Evolutionary conservation across 2,888 invertebrate species (phyloP).

Genomic region (Andrena minutula): DNA sequence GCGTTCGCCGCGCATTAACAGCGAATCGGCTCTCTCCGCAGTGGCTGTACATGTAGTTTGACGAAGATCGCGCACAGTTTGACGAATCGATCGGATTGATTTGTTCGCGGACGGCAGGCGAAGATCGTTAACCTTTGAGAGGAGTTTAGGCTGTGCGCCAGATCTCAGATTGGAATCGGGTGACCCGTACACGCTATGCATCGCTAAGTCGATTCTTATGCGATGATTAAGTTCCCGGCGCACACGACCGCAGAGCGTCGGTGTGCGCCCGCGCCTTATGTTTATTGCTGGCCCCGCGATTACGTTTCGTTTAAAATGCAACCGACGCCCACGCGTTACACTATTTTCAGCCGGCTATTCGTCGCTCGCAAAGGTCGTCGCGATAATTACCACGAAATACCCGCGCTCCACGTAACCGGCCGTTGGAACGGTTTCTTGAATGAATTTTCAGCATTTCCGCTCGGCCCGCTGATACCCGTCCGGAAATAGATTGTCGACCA

Average conservation of each 20-base stretch:
- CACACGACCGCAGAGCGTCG: neutral
- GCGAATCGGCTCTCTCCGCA: neutral
- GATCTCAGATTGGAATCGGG: slow-evolving; percentile 82
- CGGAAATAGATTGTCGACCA: slow-evolving; percentile 49
- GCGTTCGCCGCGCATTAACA: neutral
- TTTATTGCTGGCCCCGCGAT: slow-evolving; percentile 35
- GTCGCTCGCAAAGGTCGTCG: slow-evolving; percentile 58
- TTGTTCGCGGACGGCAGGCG: slow-evolving; percentile 49
- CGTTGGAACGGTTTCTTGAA: slow-evolving; percentile 50
- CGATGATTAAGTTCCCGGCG: slow-evolving; percentile 62
- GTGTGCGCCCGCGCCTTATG: neutral
- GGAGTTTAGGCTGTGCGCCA: slow-evolving; percentile 81
- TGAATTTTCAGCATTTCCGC: slow-evolving; percentile 62
- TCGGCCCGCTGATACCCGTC: slow-evolving; percentile 47
- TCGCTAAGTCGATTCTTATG: slow-evolving; percentile 73
- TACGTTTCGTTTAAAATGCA: slow-evolving; percentile 45
- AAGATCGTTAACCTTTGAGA: slow-evolving; percentile 83
- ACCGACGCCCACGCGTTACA: slow-evolving; percentile 59
- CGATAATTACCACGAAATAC: slow-evolving; percentile 62
- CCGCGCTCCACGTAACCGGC: slow-evolving; percentile 27
- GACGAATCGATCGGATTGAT: slow-evolving; percentile 59
- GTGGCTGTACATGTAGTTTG: neutral
- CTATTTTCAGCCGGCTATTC: slow-evolving; percentile 61
- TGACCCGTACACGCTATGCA: slow-evolving; percentile 77
- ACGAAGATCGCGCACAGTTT: neutral